A percentile compares a stretch with the other conserved stretches of the same genome.
Conservation (phyloP, 2,113 vertebrate species). For the Cariama cristata region DNA sequence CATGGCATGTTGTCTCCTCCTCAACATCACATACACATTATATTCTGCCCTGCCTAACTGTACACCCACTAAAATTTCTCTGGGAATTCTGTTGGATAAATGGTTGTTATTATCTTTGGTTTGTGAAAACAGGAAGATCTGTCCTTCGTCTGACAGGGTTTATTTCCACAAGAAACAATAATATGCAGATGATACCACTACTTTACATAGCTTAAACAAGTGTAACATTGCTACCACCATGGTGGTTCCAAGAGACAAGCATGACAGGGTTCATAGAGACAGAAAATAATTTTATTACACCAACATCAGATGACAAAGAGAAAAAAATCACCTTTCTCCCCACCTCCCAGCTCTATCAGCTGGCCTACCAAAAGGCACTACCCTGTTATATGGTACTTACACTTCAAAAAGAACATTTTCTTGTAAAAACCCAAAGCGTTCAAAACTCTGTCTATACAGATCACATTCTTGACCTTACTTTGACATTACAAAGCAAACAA, state of each 20-base stretch:
- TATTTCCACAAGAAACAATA: neutral
- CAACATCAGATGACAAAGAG: neutral
- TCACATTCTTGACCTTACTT: slow-evolving; percentile 52
- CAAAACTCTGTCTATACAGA: slow-evolving; percentile 20
- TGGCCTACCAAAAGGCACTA: neutral
- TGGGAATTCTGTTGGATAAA: neutral
- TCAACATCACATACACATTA: neutral
- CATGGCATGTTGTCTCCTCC: neutral
- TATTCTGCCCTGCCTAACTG: neutral
- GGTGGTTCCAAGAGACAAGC: neutral
- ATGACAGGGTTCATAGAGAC: neutral
- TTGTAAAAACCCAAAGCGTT: neutral
- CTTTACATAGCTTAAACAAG: no score
- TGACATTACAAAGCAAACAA: slow-evolving; percentile 67
- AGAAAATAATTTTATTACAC: neutral
- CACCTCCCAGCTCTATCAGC: neutral
- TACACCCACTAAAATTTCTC: neutral
- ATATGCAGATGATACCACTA: no score
- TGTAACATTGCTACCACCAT: neutral
- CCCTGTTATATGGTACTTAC: neutral
- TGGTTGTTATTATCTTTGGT: neutral
- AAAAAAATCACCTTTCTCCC: neutral
- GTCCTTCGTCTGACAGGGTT: neutral
- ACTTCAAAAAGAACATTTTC: slow-evolving; percentile 31
- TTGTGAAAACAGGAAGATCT: neutral